Evolutionary conservation across 2,113 vertebrate species (phyloP).

Genomic region (Podarcis cretensis): DNA sequence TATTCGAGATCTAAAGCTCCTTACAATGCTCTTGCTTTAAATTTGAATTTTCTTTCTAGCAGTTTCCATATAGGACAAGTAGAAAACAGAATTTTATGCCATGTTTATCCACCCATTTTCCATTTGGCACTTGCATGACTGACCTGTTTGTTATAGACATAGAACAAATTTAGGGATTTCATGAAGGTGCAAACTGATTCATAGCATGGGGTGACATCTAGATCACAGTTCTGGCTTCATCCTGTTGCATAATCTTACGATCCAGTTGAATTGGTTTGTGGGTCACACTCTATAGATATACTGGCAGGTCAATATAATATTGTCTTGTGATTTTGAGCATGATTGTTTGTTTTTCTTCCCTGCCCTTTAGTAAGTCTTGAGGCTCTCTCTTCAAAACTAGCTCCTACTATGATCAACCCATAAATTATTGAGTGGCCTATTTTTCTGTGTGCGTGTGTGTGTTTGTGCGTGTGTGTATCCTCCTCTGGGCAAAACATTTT

Average conservation of each 20-base stretch:
- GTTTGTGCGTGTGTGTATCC: background rate
- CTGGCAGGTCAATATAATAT: background rate
- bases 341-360: background rate
- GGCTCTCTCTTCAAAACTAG: slow-evolving; percentile 24
- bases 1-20: slow-evolving; percentile 6
- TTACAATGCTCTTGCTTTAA: background rate
- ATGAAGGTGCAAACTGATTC: background rate
- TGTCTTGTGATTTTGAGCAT: background rate
- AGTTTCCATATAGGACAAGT: background rate
- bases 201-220: background rate
- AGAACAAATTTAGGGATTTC: background rate
- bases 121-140: background rate
- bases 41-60: background rate
- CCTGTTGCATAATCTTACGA: background rate
- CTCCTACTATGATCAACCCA: slow-evolving; percentile 37
- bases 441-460: background rate
- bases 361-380: background rate
- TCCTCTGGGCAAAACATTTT: slow-evolving; percentile 34
- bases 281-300: background rate
- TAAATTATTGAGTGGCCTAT: slow-evolving; percentile 46
- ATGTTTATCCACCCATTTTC: background rate
- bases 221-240: background rate
- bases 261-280: background rate
- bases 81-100: background rate
- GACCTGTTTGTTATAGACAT: background rate